Conservation (phyloP, 2,797 vertebrate species). For the Phoeniculus purpureus region DNA sequence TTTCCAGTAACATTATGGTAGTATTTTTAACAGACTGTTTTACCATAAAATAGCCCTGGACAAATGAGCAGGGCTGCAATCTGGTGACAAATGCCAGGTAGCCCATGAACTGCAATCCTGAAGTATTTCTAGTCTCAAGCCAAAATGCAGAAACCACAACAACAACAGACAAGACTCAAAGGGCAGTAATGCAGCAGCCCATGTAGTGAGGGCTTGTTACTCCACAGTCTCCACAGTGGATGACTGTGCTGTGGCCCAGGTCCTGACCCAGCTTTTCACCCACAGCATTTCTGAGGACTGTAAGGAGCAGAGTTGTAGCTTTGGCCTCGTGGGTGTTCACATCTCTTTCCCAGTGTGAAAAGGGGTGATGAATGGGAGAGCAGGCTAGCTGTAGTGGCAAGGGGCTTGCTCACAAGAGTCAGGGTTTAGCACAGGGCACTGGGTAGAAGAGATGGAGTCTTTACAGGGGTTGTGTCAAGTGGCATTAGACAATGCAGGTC, state of each 20-base stretch:
- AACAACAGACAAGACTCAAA: not conserved
- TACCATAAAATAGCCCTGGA: not conserved
- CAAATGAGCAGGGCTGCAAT: not conserved
- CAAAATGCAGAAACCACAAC: not conserved
- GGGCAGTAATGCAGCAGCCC: not conserved
- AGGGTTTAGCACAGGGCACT: not conserved
- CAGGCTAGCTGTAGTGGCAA: not conserved
- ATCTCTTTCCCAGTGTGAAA: not conserved
- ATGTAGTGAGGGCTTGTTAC: not conserved
- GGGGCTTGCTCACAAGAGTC: not conserved
- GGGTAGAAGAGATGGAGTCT: not conserved
- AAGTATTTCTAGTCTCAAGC: not conserved
- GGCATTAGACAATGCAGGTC: too few relatives aligned
- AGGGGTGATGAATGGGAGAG: not conserved
- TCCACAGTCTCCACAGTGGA: too few relatives aligned
- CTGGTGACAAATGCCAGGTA: not conserved
- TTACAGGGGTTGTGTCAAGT: not conserved
- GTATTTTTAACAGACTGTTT: not conserved
- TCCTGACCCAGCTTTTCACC: not conserved
- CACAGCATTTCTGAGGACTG: not conserved
- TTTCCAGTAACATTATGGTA: not conserved
- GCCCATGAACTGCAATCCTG: not conserved
- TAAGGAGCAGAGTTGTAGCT: not conserved
- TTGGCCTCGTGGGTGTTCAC: not conserved
- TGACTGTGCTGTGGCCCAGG: not conserved